phyloP scores from a whole-genome alignment of 2,888 invertebrate genomes.

The Rhopalosiphum nymphaeae region DNA sequence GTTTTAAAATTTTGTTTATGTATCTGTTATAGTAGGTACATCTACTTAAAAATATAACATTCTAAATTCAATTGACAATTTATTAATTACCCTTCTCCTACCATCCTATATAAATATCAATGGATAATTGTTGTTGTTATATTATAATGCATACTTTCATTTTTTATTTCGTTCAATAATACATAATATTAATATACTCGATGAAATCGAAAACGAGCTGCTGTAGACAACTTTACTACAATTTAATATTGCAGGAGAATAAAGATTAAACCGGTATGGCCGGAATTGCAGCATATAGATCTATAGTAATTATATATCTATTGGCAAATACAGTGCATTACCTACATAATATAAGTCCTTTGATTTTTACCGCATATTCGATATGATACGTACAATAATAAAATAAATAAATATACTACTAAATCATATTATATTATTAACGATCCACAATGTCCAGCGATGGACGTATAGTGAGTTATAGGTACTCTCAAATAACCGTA shows the following conservation, averaged over 20 bases:
- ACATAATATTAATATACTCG: neutral
- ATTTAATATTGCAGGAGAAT: neutral
- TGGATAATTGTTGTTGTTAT: neutral
- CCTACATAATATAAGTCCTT: neutral
- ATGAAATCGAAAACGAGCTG: neutral
- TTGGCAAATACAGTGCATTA: neutral
- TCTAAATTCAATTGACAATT: neutral
- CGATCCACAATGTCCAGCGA: neutral
- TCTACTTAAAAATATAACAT: neutral
- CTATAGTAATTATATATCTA: neutral
- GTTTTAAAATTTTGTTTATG: neutral
- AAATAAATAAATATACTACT: neutral
- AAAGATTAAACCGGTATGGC: neutral
- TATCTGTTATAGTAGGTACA: neutral
- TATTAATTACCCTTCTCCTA: neutral
- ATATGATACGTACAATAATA: neutral
- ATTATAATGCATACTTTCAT: neutral
- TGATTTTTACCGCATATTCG: conserved; percentile 1
- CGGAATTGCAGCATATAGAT: neutral
- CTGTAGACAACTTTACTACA: neutral
- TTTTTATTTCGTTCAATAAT: neutral
- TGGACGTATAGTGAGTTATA: neutral
- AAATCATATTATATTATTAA: too few species aligned
- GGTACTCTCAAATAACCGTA: too few species aligned
- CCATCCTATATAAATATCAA: neutral